Evolutionary conservation across 2,797 vertebrate species (phyloP).

Genomic region (Galaxias olidus): DNA sequence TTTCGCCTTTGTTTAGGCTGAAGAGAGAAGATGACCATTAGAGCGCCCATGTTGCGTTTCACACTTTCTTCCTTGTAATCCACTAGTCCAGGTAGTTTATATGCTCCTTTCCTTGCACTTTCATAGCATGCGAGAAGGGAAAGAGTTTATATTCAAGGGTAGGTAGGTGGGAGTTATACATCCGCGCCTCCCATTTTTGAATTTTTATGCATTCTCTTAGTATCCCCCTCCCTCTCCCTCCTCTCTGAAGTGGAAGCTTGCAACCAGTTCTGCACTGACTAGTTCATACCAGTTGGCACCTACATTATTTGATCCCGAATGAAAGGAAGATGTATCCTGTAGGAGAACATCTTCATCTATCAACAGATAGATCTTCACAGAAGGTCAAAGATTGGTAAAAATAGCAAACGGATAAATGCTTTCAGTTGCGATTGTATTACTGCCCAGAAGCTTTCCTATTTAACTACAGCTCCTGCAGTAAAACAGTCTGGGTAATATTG

Average conservation of each 20-base stretch:
- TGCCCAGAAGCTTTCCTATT: conserved; percentile 34
- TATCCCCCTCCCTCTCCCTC: conserved; percentile 36
- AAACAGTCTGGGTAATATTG: conserved; percentile 23
- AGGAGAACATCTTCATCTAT: conserved; percentile 41
- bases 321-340: conserved; percentile 40
- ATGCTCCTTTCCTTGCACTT: conserved; percentile 53
- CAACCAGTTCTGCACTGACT: conserved; percentile 38
- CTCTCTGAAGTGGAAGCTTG: conserved; percentile 37
- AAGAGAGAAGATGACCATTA: conserved; percentile 73
- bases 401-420: conserved; percentile 22
- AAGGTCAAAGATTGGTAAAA: conserved; percentile 37
- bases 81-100: conserved; percentile 63
- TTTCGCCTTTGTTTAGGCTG: conserved; percentile 70
- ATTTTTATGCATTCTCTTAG: conserved; percentile 46
- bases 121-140: conserved; percentile 29
- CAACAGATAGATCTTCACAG: conserved; percentile 45
- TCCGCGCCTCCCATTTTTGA: conserved; percentile 50
- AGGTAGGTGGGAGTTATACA: conserved; percentile 45
- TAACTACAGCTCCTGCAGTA: conserved; percentile 48
- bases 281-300: conserved; percentile 59
- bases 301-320: conserved; percentile 57
- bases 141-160: conserved; percentile 3
- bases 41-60: conserved; percentile 60
- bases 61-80: conserved; percentile 51
- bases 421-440: conserved; percentile 32